Conservation (phyloP, 2,797 vertebrate genomes). For the Falco peregrinus region DNA sequence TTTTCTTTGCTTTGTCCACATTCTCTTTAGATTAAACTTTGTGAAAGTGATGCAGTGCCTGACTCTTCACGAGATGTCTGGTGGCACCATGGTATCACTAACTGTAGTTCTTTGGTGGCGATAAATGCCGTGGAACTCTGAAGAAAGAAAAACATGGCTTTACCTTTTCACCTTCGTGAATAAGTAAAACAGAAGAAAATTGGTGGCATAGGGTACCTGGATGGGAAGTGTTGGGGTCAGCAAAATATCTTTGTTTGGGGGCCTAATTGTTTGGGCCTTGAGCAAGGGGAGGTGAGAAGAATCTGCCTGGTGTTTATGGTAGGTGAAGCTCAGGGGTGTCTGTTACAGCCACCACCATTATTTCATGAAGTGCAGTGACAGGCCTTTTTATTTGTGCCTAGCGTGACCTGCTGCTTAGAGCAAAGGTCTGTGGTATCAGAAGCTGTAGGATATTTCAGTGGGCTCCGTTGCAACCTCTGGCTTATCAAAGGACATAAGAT, state of each 20-base stretch:
- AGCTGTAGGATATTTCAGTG: not conserved
- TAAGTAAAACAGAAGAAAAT: not conserved
- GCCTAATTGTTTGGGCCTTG: not conserved
- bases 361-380: not conserved
- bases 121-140: not conserved
- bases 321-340: not conserved
- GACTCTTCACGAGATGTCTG: not conserved
- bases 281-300: not conserved
- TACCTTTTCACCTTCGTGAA: not conserved
- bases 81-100: not conserved
- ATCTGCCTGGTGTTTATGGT: not conserved
- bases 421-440: not conserved
- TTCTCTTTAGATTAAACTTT: not conserved
- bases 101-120: not conserved
- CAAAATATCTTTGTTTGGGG: not conserved
- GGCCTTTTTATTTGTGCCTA: not conserved
- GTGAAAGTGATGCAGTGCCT: not conserved
- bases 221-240: not conserved
- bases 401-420: not conserved
- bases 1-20: not conserved
- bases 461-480: not conserved
- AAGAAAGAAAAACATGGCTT: not conserved
- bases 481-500: not conserved
- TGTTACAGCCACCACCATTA: not conserved
- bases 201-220: not conserved